Evolutionary conservation across 2,797 vertebrate species (phyloP).

Genomic region (Chrosomus eos): DNA sequence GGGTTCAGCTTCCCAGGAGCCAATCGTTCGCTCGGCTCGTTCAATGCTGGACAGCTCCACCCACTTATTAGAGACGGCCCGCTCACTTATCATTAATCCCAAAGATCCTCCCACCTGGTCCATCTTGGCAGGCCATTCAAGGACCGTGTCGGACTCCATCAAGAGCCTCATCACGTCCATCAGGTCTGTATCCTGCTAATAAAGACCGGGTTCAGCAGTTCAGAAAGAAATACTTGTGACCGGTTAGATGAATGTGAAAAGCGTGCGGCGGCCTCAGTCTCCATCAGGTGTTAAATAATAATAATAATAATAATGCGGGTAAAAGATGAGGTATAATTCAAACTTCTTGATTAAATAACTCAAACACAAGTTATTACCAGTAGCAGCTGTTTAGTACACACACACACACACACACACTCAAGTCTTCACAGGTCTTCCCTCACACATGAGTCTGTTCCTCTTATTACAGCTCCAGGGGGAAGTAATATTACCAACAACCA

Average conservation of each 20-base stretch:
- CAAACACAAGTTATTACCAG: slow-evolving; percentile 16
- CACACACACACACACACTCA: not conserved
- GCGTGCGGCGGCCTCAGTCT: not conserved
- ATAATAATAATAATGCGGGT: not conserved
- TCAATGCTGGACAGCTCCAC: slow-evolving; percentile 97
- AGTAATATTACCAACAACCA: not conserved
- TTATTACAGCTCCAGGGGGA: not conserved
- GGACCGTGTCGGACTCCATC: slow-evolving; percentile 97
- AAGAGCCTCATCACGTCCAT: slow-evolving; percentile 98
- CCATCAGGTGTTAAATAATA: not conserved
- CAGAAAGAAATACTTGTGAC: not conserved
- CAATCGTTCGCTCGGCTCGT: slow-evolving; percentile 91
- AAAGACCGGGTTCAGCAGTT: not conserved
- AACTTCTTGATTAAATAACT: slow-evolving; percentile 5
- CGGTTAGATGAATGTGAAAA: not conserved
- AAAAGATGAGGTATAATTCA: not conserved
- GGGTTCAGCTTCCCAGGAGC: slow-evolving; percentile 94
- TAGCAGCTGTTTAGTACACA: slow-evolving; percentile 20
- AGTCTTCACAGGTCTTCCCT: not conserved
- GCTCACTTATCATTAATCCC: slow-evolving; percentile 94
- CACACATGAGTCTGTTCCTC: not conserved
- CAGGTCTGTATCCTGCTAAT: slow-evolving; percentile 78
- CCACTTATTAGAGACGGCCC: slow-evolving; percentile 90
- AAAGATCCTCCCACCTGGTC: slow-evolving; percentile 98
- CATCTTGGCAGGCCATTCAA: slow-evolving; percentile 92